A percentile compares a stretch with the other conserved stretches of the same genome.
phyloP scores from a whole-genome alignment of 2,113 vertebrate genomes.

The Malurus cyaneus region DNA sequence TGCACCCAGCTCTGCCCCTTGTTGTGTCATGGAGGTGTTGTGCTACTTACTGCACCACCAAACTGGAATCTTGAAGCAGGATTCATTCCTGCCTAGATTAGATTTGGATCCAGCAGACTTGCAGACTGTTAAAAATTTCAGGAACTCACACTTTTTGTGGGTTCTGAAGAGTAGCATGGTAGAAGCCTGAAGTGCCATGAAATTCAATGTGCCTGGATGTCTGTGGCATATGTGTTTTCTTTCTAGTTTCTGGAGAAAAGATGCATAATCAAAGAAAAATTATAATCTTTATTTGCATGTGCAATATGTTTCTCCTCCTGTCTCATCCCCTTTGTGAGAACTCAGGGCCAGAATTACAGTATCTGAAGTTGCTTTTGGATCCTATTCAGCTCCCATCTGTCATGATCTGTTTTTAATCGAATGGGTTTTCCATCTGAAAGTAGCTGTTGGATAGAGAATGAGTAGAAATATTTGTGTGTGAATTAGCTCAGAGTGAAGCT shows the following conservation, averaged over 20 bases:
- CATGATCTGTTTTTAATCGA: slow-evolving; percentile 48
- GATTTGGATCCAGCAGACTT: neutral
- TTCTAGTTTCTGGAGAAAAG: neutral
- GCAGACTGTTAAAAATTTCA: neutral
- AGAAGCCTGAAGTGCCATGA: neutral
- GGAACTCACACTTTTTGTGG: neutral
- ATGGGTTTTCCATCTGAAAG: slow-evolving; percentile 64
- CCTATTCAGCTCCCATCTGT: slow-evolving; percentile 46
- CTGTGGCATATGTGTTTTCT: neutral
- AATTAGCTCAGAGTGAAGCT: slow-evolving; percentile 40
- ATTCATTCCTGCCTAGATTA: neutral
- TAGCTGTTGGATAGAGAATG: slow-evolving; percentile 30
- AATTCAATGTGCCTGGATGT: neutral
- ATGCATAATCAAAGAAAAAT: neutral
- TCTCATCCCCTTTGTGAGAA: slow-evolving; percentile 38
- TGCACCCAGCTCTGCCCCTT: neutral
- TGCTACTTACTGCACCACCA: neutral
- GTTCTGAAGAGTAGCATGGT: neutral
- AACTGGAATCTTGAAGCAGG: neutral
- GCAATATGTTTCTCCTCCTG: neutral
- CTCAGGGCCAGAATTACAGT: slow-evolving; percentile 28
- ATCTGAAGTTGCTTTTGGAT: slow-evolving; percentile 52
- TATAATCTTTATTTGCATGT: neutral
- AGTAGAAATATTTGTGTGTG: slow-evolving; percentile 58
- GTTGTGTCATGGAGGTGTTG: neutral